Evolutionary conservation across 2,888 invertebrate species (phyloP).

Genomic region (Anorthoa munda): DNA sequence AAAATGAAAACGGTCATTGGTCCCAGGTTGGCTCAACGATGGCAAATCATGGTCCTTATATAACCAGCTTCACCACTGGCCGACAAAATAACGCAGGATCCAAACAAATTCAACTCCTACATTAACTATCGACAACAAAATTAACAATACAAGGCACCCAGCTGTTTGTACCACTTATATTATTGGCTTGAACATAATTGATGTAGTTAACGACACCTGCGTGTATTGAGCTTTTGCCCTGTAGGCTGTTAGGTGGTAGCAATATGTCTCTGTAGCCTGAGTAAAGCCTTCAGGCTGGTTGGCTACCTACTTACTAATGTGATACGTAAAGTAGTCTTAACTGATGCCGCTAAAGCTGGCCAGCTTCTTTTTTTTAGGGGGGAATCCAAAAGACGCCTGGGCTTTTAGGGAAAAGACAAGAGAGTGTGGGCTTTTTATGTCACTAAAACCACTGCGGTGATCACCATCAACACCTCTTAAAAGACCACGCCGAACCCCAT

Average conservation of each 20-base stretch:
- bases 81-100: neutral
- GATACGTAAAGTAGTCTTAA: too few relatives aligned
- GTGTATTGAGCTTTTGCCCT: slow-evolving; percentile 22
- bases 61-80: neutral
- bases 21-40: fast-evolving
- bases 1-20: neutral
- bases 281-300: neutral
- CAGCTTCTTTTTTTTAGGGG: too few relatives aligned
- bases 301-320: neutral
- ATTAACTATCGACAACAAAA: slow-evolving; percentile 22
- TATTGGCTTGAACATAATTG: slow-evolving; percentile 49
- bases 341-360: too few relatives aligned
- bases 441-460: too few relatives aligned
- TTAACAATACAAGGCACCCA: slow-evolving; percentile 27
- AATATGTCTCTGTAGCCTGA: neutral
- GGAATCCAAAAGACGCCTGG: too few relatives aligned
- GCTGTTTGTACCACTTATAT: slow-evolving; percentile 31
- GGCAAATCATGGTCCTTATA: neutral
- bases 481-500: too few relatives aligned
- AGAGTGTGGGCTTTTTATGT: too few relatives aligned
- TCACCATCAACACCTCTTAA: too few relatives aligned
- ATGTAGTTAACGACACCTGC: slow-evolving; percentile 57
- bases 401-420: too few relatives aligned
- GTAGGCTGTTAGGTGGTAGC: slow-evolving; percentile 2
- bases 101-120: neutral